These are phyloP conservation scores for Chaunax sp. DNA, from an alignment of 2,797 vertebrate species.

Conservation along the genomic window DNA sequence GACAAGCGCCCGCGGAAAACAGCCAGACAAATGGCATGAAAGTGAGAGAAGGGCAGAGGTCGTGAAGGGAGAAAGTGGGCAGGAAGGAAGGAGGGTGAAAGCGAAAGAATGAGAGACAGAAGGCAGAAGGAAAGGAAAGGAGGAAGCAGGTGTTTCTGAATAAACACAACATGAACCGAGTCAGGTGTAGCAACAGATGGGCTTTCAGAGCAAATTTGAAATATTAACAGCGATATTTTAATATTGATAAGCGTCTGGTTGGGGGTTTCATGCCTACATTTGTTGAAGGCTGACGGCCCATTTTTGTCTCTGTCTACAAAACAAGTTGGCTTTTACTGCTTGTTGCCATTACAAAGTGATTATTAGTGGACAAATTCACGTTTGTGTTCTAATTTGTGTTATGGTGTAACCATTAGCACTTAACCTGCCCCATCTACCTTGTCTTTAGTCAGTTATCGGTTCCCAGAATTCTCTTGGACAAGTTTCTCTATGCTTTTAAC, in stretches of 20 bases:
- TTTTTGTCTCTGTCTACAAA: neutral
- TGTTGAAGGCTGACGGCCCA: neutral
- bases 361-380: too few relatives aligned
- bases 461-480: neutral
- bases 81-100: slow-evolving; percentile 67
- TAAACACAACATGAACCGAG: slow-evolving; percentile 52
- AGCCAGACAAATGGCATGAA: slow-evolving; percentile 63
- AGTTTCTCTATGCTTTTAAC: neutral
- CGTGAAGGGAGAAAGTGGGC: slow-evolving; percentile 57
- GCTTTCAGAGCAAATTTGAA: slow-evolving; percentile 49
- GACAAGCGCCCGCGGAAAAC: slow-evolving; percentile 52
- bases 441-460: neutral
- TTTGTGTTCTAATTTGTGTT: too few relatives aligned
- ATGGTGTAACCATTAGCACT: too few relatives aligned
- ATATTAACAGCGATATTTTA: slow-evolving; percentile 57
- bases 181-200: slow-evolving; percentile 66
- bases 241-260: slow-evolving; percentile 54
- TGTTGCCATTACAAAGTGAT: too few relatives aligned
- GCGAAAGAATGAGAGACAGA: slow-evolving; percentile 38
- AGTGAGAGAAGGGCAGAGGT: slow-evolving; percentile 64
- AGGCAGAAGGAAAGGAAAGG: slow-evolving; percentile 41
- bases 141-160: slow-evolving; percentile 77
- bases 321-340: too few relatives aligned
- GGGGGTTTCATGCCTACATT: slow-evolving; percentile 17
- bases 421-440: neutral